phyloP scores from a whole-genome alignment of 2,113 vertebrate genomes.

The Tetrax tetrax region DNA sequence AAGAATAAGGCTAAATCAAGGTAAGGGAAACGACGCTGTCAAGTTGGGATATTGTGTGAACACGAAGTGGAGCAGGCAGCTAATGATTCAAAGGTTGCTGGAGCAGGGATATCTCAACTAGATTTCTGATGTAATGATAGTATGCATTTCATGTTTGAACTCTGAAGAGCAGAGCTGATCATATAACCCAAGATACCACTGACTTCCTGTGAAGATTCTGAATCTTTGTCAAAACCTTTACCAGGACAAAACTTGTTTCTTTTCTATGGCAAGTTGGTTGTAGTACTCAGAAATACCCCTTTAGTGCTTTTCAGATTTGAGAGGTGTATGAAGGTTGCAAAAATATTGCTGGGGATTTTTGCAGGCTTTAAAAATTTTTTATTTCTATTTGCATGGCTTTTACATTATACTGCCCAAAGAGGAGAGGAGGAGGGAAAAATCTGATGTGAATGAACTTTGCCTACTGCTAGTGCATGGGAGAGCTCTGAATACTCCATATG shows the following conservation, averaged over 20 bases:
- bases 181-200: neutral
- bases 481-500: neutral
- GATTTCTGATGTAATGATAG: neutral
- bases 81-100: neutral
- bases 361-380: neutral
- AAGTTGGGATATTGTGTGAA: neutral
- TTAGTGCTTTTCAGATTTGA: neutral
- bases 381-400: slow-evolving; percentile 3
- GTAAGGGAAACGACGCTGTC: neutral
- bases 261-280: neutral
- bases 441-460: neutral
- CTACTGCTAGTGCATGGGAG: neutral
- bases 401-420: neutral
- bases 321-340: neutral
- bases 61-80: neutral
- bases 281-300: neutral
- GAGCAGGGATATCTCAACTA: neutral
- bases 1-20: neutral
- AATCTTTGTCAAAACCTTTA: neutral
- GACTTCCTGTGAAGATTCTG: neutral
- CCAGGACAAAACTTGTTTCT: neutral
- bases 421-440: neutral
- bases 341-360: neutral
- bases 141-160: neutral
- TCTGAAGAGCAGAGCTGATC: neutral